Evolutionary conservation across 2,888 invertebrate genomes (phyloP), one percentile per base, ranked within the genome.

Genomic region (Pachycephus smyrnensis): DNA sequence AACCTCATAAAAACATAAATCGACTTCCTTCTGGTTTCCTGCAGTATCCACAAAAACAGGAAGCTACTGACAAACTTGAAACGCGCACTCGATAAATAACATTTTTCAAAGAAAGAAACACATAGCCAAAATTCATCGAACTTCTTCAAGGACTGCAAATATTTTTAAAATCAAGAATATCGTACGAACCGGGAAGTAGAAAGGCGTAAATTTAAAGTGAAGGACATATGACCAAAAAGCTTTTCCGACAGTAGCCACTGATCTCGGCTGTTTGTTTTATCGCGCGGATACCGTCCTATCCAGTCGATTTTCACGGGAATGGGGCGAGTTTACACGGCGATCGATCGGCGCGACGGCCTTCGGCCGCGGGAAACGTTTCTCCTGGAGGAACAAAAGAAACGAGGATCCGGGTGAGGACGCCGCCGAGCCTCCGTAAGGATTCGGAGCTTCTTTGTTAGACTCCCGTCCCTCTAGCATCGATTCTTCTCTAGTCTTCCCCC

Each of bases 401-500:
- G 55, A 55, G 30, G 71, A 71, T 33, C 33, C 32, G 71, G 31
- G 71, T 71, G 31, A 35, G 71, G 71, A 71, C 71, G 71, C 71
- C 32, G 12, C 12, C 15, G 71, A 35, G 23, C 31, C 31, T 31
- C 15, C 3, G 33, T 33, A 30, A 35, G 71, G 71, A 71, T 33
- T 33, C 32, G 30, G 71, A 71, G 71, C 33, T 71, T 33, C 71
- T 33, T 71, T 33, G 32, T 33, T 31, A 71, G 71, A 32, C 71
- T 33, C 30, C 9, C 30, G 73, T 37, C 55, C 69, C 71, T 31
- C n/a, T 73, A 11, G 55, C 69, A 68, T 75, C 55, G 30, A 30
- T 73, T 74, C 73, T 36, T 23, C 68, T 55, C 23, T 55, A 23
- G 55, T 73, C 76, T 69, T 68, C n/a, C 68, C n/a, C 75, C n/a